Conservation (phyloP, 2,113 vertebrate genomes). For the Mus pahari region DNA sequence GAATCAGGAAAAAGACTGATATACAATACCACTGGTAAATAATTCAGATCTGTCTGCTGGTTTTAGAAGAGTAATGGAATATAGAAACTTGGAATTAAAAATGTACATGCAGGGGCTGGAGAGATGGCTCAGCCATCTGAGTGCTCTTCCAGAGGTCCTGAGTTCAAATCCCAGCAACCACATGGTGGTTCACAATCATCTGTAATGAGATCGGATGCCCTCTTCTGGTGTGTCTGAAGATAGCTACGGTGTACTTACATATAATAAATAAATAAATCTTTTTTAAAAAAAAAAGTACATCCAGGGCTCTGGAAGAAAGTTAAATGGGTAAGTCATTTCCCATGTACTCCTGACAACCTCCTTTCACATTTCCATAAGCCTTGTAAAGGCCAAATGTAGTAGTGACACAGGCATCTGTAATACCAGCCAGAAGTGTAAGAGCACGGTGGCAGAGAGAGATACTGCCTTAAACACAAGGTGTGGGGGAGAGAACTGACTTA, state of each 20-base stretch:
- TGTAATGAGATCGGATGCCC: too few relatives aligned
- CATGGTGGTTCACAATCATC: too few relatives aligned
- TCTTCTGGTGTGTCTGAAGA: too few relatives aligned
- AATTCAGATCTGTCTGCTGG: neutral
- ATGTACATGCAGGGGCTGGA: neutral
- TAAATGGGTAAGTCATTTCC: neutral
- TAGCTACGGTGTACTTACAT: too few relatives aligned
- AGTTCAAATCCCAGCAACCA: too few relatives aligned
- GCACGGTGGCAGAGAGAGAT: neutral
- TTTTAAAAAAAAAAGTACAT: neutral
- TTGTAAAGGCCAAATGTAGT: neutral
- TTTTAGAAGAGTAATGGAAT: neutral
- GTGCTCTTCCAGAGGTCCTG: too few relatives aligned
- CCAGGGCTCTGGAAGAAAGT: neutral
- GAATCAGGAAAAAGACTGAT: neutral
- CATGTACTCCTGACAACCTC: neutral
- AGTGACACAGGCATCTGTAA: neutral
- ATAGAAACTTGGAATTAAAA: neutral
- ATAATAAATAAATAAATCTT: too few relatives aligned
- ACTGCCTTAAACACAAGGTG: neutral
- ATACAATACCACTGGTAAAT: neutral
- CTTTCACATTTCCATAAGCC: neutral
- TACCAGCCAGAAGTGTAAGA: neutral
- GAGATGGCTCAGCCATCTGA: too few relatives aligned
- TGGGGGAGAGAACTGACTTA: neutral